Base-by-base conservation (phyloP, 2,888 invertebrate genomes). In the Carpatolechia fugitivella region DNA sequence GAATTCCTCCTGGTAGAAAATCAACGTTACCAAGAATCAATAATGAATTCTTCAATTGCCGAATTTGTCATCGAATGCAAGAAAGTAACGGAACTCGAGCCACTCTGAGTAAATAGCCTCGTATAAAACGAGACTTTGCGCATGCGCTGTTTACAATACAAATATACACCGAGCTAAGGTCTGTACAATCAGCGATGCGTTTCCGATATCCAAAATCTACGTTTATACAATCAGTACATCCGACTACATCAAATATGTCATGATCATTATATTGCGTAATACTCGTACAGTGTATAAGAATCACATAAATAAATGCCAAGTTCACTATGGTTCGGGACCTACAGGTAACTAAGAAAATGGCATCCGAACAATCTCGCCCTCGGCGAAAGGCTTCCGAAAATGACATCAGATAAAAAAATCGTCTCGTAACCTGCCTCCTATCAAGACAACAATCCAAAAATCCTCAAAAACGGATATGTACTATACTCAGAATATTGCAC, bases 231-330 rank as follows among this genome's bases (percentile, higher is more conserved):
- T 78, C 82, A 71, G 78, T 78, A 79, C 66, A 68, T 66, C 78
- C 76, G 72, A 76, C 84, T 87, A 86, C 81, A 77, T 78, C 80
- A 77, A 78, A 78, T 74, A 83, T 86, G 87, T 88, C 85, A 87
- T 87, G 85, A 80, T 79, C 77, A 78, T 40, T 80, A 80, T 76
- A 82, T 85, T 76, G 80, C 76, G 75, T 80, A 82, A 82, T 83
- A 85, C 81, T 84, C 77, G 81, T 79, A 82, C 74, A 81, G 77
- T 81, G 79, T 78, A 78, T 74, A 84, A 80, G 78, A 82, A 88
- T 86, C 85, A 87, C 86, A 86, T 82, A 82, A 86, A 85, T 88
- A 89, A 89, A 89, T 89, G 89, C 89, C 88, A 85, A 78, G 85
- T 84, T 85, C 80, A 82, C 80, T 85, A 86, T 82, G 85, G 84